phyloP scores from a whole-genome alignment of 1,140 invertebrate species.

The Drosophila melanica region DNA sequence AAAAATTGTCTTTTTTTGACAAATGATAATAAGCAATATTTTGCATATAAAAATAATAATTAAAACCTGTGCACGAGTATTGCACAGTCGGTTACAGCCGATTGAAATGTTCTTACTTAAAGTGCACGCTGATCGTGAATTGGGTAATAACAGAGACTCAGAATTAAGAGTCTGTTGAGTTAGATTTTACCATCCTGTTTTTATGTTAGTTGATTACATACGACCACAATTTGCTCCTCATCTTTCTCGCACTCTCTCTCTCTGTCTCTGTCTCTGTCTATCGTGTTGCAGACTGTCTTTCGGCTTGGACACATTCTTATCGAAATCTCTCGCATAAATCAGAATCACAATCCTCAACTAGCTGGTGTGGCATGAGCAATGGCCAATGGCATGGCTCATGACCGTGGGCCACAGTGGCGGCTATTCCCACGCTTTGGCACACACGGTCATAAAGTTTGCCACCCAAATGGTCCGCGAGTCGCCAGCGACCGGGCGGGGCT shows the following conservation, averaged over 20 bases:
- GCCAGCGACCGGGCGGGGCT: conserved; percentile 8
- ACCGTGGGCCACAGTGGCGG: conserved; percentile 34
- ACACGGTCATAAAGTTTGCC: conserved; percentile 50
- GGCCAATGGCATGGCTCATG: conserved; percentile 15
- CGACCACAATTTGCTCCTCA: no score
- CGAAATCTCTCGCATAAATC: conserved; percentile 72
- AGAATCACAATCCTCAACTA: conserved; percentile 54
- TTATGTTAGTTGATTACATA: no score
- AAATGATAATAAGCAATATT: no score
- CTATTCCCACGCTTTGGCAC: conserved; percentile 69
- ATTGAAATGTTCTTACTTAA: no score
- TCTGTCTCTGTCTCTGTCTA: not conserved
- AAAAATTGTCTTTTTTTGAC: no score
- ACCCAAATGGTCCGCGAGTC: conserved; percentile 42
- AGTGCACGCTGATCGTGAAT: no score
- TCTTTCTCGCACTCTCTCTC: not conserved
- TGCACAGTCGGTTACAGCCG: no score
- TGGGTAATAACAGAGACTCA: no score
- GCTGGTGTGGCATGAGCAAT: conserved; percentile 40
- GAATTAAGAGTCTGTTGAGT: no score
- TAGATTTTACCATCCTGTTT: no score
- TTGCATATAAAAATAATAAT: no score
- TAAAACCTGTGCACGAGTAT: no score
- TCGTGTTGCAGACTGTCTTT: conserved; percentile 18
- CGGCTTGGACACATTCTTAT: conserved; percentile 63